Conservation (phyloP, 2,113 vertebrate species). For the Tursiops truncatus region DNA sequence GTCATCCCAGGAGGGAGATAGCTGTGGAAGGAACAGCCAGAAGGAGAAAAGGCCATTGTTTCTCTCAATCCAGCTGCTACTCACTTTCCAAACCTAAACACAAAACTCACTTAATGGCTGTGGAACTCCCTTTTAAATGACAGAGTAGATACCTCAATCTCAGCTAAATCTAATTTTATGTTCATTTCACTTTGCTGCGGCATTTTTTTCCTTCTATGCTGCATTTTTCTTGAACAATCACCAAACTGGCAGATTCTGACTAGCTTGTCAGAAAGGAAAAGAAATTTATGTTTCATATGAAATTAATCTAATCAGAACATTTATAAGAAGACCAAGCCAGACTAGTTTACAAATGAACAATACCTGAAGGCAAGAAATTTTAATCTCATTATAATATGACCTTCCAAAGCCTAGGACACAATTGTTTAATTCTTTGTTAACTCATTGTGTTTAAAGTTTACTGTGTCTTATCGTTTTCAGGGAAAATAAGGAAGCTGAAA, state of each 20-base stretch:
- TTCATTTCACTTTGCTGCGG: slow-evolving; percentile 67
- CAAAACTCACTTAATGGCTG: slow-evolving; percentile 15
- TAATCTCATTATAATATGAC: slow-evolving; percentile 76
- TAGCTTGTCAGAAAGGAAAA: slow-evolving; percentile 72
- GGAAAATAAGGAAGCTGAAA: slow-evolving; percentile 32
- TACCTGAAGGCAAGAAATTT: slow-evolving; percentile 70
- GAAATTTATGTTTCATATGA: slow-evolving; percentile 73
- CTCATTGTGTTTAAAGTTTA: slow-evolving; percentile 61
- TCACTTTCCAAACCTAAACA: background rate
- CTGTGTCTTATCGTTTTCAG: background rate
- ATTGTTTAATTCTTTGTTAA: slow-evolving; percentile 64
- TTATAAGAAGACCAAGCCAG: slow-evolving; percentile 69
- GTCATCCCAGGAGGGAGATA: background rate
- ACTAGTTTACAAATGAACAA: slow-evolving; percentile 75
- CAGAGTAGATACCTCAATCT: slow-evolving; percentile 40
- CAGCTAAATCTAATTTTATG: slow-evolving; percentile 71
- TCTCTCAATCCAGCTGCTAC: background rate
- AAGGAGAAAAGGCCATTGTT: background rate
- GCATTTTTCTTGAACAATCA: slow-evolving; percentile 75
- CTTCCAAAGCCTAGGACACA: slow-evolving; percentile 63
- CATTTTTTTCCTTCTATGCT: slow-evolving; percentile 52
- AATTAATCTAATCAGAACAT: slow-evolving; percentile 81
- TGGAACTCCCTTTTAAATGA: slow-evolving; percentile 59
- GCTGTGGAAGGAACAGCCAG: background rate
- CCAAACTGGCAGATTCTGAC: slow-evolving; percentile 68